Conservation (phyloP, 2,797 vertebrate species). For the Parauchenoglanis ngamensis region DNA sequence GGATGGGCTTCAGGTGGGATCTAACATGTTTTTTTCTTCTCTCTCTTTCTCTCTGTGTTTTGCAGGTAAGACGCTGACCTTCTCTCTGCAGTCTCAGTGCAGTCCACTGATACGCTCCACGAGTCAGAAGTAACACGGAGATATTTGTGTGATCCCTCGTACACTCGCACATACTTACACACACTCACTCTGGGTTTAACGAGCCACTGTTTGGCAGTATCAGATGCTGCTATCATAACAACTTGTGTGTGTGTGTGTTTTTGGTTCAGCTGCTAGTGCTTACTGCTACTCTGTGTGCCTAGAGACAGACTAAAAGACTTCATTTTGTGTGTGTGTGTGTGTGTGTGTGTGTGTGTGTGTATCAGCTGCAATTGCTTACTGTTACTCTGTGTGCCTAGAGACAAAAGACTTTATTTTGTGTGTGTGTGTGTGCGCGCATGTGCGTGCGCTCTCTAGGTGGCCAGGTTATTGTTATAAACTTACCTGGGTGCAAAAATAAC, state of each 20-base stretch:
- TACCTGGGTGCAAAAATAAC: not conserved
- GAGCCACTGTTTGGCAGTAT: conserved; percentile 27
- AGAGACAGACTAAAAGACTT: not conserved
- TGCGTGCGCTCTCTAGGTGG: not conserved
- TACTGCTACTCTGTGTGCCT: conserved; percentile 7
- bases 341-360: not conserved
- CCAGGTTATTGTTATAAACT: not conserved
- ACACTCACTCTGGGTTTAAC: conserved; percentile 14
- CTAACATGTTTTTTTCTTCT: conserved; percentile 6
- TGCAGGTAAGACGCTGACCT: conserved; percentile 71
- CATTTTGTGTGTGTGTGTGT: conserved; percentile 10
- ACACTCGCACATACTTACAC: conserved; percentile 15
- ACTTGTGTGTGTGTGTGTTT: conserved; percentile 17
- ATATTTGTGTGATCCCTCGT: conserved; percentile 36
- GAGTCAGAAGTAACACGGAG: conserved; percentile 65
- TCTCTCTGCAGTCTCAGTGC: conserved; percentile 51
- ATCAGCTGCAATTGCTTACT: conserved; percentile 5
- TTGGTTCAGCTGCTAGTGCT: not conserved
- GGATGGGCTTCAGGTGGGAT: conserved; percentile 9
- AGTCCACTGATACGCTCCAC: conserved; percentile 24
- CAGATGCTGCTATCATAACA: conserved; percentile 44
- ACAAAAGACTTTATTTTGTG: conserved; percentile 1
- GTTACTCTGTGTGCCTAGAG: conserved; percentile 6
- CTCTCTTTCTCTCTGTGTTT: conserved; percentile 32
- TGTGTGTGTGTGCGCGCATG: not conserved